Evolutionary conservation across 2,888 invertebrate species (phyloP).

Genomic region (Prostheceraeus crozeri): DNA sequence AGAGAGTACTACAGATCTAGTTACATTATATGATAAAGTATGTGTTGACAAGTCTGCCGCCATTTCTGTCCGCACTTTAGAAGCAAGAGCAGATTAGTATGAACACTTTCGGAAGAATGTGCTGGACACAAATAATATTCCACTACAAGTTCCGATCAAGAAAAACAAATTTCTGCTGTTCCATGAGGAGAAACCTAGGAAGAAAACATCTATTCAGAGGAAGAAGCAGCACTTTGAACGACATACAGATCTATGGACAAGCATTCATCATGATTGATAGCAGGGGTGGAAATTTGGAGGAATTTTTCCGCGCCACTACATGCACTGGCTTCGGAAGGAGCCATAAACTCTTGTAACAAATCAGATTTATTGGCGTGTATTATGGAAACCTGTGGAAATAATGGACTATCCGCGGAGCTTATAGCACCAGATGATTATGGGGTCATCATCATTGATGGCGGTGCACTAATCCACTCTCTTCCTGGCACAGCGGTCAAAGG

Average conservation of each 20-base stretch:
- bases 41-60: background rate
- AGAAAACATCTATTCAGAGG: background rate
- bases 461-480: background rate
- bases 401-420: constrained; percentile 20
- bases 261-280: background rate
- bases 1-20: constrained; percentile 1
- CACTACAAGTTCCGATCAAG: constrained; percentile 34
- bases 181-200: constrained; percentile 25
- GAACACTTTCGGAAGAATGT: constrained; percentile 19
- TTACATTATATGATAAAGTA: constrained; percentile 12
- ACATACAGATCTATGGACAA: constrained; percentile 14
- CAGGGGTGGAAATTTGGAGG: constrained; percentile 31
- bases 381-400: constrained; percentile 24
- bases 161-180: constrained; percentile 32
- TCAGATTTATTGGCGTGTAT: constrained; percentile 23
- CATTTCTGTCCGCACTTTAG: constrained; percentile 4
- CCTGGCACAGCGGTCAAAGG: background rate
- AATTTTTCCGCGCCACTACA: constrained; percentile 35
- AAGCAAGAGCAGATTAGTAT: constrained; percentile 11
- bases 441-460: constrained; percentile 15
- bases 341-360: constrained; percentile 19
- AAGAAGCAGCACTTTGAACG: constrained; percentile 9
- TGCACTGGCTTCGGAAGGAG: constrained; percentile 32
- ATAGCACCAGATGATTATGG: constrained; percentile 24
- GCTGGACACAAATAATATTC: constrained; percentile 30